phyloP scores from a whole-genome alignment of 2,797 vertebrate species.

The Tragopan temminckii region DNA sequence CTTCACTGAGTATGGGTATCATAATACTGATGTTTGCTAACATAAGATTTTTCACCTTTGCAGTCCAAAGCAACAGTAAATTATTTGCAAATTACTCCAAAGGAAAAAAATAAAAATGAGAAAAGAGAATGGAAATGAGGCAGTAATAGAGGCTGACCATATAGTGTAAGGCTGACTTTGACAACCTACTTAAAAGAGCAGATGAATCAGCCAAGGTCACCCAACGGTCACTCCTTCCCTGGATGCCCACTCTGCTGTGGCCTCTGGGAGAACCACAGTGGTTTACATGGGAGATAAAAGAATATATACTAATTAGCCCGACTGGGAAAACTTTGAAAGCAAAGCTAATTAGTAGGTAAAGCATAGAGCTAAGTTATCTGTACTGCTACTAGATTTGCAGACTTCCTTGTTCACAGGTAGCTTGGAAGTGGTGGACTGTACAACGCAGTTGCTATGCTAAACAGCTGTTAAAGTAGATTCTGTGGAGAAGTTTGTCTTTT shows the following conservation, averaged over 20 bases:
- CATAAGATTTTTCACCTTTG: not conserved
- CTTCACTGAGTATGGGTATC: accelerated
- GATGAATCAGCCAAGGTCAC: not conserved
- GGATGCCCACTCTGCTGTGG: not conserved
- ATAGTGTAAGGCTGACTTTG: not conserved
- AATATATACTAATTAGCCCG: not conserved
- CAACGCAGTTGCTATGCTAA: accelerated
- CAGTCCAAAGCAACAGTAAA: not conserved
- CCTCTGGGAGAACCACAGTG: not conserved
- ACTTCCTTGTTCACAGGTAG: not conserved
- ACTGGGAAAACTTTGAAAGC: not conserved
- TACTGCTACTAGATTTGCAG: not conserved
- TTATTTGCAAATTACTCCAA: not conserved
- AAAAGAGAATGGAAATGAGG: not conserved
- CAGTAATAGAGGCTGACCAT: not conserved
- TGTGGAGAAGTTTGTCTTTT: not conserved
- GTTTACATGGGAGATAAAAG: not conserved
- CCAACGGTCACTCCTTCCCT: not conserved
- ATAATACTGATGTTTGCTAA: not conserved
- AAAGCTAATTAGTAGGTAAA: not conserved
- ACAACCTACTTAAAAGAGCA: not conserved
- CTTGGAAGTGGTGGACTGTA: not conserved
- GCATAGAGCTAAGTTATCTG: not conserved
- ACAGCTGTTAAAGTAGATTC: not conserved
- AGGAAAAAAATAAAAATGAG: not conserved